Evolutionary conservation across 2,888 invertebrate genomes (phyloP).

Genomic region (Girardia tigrina): DNA sequence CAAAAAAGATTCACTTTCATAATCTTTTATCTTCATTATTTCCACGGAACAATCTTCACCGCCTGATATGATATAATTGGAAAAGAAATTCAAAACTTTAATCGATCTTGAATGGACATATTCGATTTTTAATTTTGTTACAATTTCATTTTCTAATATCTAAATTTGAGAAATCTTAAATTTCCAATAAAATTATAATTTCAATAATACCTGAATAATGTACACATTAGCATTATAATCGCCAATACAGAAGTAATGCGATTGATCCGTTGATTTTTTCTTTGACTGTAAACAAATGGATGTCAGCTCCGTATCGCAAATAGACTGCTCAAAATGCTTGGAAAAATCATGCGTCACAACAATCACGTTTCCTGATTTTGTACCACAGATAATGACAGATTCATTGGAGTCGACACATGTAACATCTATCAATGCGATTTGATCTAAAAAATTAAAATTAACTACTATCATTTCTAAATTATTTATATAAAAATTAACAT

Average conservation of each 20-base stretch:
- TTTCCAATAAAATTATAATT: not conserved
- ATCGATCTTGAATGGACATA: not conserved
- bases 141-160: not conserved
- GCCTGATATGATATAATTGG: not conserved
- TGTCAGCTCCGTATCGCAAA: not conserved
- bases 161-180: not conserved
- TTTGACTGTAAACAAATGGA: not conserved
- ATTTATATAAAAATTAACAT: too few species aligned
- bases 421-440: not conserved
- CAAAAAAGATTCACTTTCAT: not conserved
- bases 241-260: too few species aligned
- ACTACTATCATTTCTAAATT: not conserved
- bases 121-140: not conserved
- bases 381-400: not conserved
- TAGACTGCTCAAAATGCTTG: not conserved
- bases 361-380: not conserved
- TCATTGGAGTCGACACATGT: not conserved
- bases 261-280: too few species aligned
- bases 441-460: slow-evolving; percentile 3
- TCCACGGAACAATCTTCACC: not conserved
- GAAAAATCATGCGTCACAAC: not conserved
- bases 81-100: not conserved
- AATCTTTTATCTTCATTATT: not conserved
- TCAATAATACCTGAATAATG: not conserved
- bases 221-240: not conserved